Evolutionary conservation across 2,797 vertebrate genomes (phyloP), one percentile per base, ranked within the genome.

Genomic region (Brachymystax lenok): DNA sequence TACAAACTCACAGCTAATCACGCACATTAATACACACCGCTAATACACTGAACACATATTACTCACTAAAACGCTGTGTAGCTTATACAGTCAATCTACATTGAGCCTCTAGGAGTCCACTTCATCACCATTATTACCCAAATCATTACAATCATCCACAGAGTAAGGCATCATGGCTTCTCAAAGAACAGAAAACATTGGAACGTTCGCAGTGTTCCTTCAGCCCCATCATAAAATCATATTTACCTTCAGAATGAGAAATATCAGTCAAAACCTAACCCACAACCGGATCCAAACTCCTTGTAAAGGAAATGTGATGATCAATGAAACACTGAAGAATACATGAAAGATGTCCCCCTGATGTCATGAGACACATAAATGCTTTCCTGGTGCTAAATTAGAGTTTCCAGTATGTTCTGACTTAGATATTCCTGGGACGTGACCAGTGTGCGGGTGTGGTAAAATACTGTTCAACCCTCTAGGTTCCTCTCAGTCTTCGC

Each of bases 51-150:
- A 69, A 64, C 24, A 27, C 54, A 64, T 50, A 16, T n/a, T 10
- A 75, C 46, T n/a, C 40, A 46, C 10, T 46, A 13, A 13, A 46
- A 46, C 0, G 0, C 40, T 40, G 28, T 30, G 27, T 12, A 28
- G 59, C 51, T n/a, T 2, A 75, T 50, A 69, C 50, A n/a, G n/a
- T 27, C 10, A 76, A 76, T 19, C 40, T 33, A 46, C 17, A 17
- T 10, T 8, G 5, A 30, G 35, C n/a, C n/a, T 8, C 69, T 8
- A 46, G 40, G 40, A 14, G 64, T 67, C 27, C 1, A 63, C 59
- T 24, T 24, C 21, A 27, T 24, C 59, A 6, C 6, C 27, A 6
- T 2, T 16, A 16, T 28, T 66, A 27, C 16, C 63, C 63, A 30
- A 3, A 19, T 33, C 64, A 28, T 35, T 46, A 46, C 40, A 46